These are phyloP conservation scores for Ormyrus thymus DNA, from an alignment of 2,888 invertebrate genomes.

Conservation along the genomic window DNA sequence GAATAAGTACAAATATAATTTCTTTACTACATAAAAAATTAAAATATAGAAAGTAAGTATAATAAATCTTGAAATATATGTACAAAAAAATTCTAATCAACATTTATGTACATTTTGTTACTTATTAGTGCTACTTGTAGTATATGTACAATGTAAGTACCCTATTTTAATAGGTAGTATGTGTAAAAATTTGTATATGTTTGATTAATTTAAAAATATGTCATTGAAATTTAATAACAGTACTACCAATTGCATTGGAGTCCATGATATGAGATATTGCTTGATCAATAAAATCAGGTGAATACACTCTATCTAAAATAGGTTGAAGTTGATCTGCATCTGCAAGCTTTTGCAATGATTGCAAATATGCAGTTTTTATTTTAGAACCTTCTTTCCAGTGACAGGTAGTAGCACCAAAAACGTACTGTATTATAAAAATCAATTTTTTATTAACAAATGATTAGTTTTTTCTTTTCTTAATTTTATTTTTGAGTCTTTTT, in stretches of 20 bases:
- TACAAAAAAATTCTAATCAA: not conserved
- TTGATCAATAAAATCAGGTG: slow-evolving; percentile 75
- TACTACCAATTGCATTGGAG: slow-evolving; percentile 75
- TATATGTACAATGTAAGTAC: not conserved
- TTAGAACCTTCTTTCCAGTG: slow-evolving; percentile 71
- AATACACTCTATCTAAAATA: slow-evolving; percentile 78
- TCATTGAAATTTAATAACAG: slow-evolving; percentile 76
- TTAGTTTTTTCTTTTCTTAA: slow-evolving; percentile 23
- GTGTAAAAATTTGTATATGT: slow-evolving; percentile 33
- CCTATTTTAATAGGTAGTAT: slow-evolving; percentile 15
- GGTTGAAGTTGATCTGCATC: slow-evolving; percentile 78
- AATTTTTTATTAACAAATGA: not conserved
- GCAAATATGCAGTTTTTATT: slow-evolving; percentile 68
- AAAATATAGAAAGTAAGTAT: not conserved
- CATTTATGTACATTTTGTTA: slow-evolving; percentile 34
- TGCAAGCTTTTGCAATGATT: slow-evolving; percentile 75
- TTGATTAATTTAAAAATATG: slow-evolving; percentile 26
- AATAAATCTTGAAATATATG: slow-evolving; percentile 7
- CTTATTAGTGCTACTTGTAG: not conserved
- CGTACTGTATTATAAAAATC: slow-evolving; percentile 65
- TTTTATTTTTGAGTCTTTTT: not conserved
- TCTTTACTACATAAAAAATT: not conserved
- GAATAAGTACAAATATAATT: slow-evolving; percentile 2
- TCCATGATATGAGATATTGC: slow-evolving; percentile 75
- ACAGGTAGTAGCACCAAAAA: slow-evolving; percentile 69